A percentile compares a stretch with the other conserved stretches of the same genome.
These are phyloP conservation scores for Hippoglossus stenolepis DNA, from an alignment of 2,113 vertebrate species.

Conservation along the genomic window DNA sequence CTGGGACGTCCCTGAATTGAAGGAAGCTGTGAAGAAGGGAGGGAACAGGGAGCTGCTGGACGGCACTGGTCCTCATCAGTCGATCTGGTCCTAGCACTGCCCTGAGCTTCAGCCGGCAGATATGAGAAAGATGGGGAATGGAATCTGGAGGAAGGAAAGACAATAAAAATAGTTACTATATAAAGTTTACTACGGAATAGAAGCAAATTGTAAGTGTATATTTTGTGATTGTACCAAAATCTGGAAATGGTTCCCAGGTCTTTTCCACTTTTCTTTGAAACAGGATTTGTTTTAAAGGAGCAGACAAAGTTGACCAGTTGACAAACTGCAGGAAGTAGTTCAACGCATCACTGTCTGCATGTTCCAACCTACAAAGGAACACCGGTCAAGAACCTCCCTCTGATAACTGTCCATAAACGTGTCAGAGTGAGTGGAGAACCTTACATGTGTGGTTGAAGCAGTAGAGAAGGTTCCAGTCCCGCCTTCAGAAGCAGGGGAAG, in stretches of 20 bases:
- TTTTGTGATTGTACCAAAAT: conserved; percentile 80
- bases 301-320: conserved; percentile 87
- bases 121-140: conserved; percentile 73
- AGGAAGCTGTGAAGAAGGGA: conserved; percentile 71
- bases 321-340: conserved; percentile 88
- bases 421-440: neutral
- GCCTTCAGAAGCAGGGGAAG: conserved; percentile 88
- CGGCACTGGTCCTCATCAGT: conserved; percentile 63
- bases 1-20: conserved; percentile 69
- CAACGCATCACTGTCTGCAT: conserved; percentile 75
- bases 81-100: conserved; percentile 61
- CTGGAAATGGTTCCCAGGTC: conserved; percentile 74
- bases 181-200: neutral
- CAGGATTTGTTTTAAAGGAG: conserved; percentile 75
- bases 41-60: conserved; percentile 78
- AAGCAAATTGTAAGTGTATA: neutral
- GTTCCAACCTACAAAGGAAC: conserved; percentile 75
- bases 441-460: conserved; percentile 85
- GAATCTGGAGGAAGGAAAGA: conserved; percentile 58
- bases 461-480: conserved; percentile 87
- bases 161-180: too few species aligned
- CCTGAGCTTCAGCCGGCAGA: conserved; percentile 77
- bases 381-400: neutral
- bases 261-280: conserved; percentile 69
- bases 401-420: neutral